Percentiles rank a stretch among this genome's conserved stretches.
Evolutionary conservation across 2,113 vertebrate genomes (phyloP).

Genomic region (Eolophus roseicapilla): DNA sequence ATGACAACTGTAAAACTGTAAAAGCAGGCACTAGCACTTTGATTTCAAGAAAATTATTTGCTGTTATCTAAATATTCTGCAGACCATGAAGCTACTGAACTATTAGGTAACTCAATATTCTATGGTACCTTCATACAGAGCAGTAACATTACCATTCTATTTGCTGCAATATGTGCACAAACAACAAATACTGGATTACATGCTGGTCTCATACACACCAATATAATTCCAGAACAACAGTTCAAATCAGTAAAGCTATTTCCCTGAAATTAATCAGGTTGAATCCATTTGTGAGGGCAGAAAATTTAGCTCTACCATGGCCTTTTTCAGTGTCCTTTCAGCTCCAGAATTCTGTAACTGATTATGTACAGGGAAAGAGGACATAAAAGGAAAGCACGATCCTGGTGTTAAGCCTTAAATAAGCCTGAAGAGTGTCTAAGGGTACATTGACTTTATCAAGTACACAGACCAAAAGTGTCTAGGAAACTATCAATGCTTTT

Average conservation of each 20-base stretch:
- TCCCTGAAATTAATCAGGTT: neutral
- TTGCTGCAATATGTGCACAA: neutral
- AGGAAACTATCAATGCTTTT: neutral
- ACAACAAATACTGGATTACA: neutral
- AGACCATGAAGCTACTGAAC: neutral
- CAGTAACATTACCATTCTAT: neutral
- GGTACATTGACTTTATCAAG: neutral
- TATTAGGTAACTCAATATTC: neutral
- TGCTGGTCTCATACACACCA: neutral
- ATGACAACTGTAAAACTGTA: conserved; percentile 42
- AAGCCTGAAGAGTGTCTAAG: neutral
- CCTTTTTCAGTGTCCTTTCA: neutral
- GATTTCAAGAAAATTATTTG: neutral
- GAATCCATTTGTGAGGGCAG: neutral
- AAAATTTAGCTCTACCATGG: neutral
- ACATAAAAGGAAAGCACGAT: neutral
- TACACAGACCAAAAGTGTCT: neutral
- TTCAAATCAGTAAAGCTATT: neutral
- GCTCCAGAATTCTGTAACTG: neutral
- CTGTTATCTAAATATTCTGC: neutral
- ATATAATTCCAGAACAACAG: neutral
- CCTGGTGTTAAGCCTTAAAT: neutral
- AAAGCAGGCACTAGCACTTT: conserved; percentile 2
- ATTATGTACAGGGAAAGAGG: neutral
- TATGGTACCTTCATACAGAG: neutral